A percentile compares a stretch with the other conserved stretches of the same genome.
Evolutionary conservation across 2,113 vertebrate species (phyloP).

Genomic region (Tricholaema leucomelas): DNA sequence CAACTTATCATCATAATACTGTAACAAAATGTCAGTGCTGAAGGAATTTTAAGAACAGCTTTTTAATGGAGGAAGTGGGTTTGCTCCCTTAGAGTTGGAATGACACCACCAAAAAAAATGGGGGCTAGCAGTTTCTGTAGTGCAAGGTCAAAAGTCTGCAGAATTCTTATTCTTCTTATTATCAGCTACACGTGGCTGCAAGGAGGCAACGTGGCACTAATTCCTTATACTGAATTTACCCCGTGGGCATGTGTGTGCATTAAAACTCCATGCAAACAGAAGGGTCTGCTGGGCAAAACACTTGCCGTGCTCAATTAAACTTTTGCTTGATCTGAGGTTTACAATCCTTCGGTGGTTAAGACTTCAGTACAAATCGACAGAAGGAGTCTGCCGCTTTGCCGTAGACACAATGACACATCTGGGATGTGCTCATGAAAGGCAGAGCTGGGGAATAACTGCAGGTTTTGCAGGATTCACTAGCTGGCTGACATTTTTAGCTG

Average conservation of each 20-base stretch:
- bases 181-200: neutral
- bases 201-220: neutral
- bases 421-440: neutral
- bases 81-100: neutral
- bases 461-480: neutral
- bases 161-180: neutral
- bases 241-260: neutral
- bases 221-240: neutral
- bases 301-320: neutral
- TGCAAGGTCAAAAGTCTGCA: slow-evolving; percentile 25
- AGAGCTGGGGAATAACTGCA: slow-evolving; percentile 12
- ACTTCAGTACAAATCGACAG: neutral
- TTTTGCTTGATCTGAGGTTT: slow-evolving; percentile 27
- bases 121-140: neutral
- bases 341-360: neutral
- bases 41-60: slow-evolving; percentile 23
- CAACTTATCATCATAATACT: slow-evolving; percentile 53
- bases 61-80: neutral
- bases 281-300: slow-evolving; percentile 18
- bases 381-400: neutral
- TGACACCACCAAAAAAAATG: neutral
- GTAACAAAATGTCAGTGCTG: slow-evolving; percentile 1
- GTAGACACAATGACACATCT: neutral
- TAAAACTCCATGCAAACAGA: neutral
- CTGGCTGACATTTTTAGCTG: neutral